These are phyloP conservation scores for Sebastes itinus DNA, from an alignment of 2,797 vertebrate genomes.

Conservation along the genomic window DNA sequence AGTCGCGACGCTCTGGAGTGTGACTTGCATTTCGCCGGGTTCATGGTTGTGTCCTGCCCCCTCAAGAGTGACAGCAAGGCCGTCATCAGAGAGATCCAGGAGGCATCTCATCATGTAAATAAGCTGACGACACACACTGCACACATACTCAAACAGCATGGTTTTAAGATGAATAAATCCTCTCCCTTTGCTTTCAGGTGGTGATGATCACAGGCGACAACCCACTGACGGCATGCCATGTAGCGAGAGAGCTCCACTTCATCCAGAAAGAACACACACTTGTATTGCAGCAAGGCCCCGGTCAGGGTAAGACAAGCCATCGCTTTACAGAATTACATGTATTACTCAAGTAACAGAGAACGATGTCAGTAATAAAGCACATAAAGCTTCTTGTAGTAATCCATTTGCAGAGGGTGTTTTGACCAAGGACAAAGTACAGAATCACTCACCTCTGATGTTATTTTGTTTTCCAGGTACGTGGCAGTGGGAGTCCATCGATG, in stretches of 20 bases:
- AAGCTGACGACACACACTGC: neutral
- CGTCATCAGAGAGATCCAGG: constrained; percentile 95
- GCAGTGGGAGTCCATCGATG: constrained; percentile 91
- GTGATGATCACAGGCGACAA: constrained; percentile 99
- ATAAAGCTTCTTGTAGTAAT: neutral
- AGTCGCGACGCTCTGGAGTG: constrained; percentile 90
- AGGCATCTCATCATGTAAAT: constrained; percentile 92
- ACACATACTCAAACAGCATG: neutral
- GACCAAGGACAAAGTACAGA: neutral
- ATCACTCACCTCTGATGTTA: neutral
- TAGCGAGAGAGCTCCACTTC: constrained; percentile 94
- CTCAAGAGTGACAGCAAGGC: constrained; percentile 94
- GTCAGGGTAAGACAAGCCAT: constrained; percentile 73
- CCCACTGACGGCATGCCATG: constrained; percentile 95
- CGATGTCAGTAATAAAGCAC: neutral
- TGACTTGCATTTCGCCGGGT: constrained; percentile 90
- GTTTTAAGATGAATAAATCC: neutral
- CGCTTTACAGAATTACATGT: neutral
- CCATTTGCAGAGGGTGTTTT: neutral
- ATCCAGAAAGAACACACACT: constrained; percentile 89
- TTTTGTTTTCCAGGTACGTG: constrained; percentile 80
- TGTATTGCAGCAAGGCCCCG: constrained; percentile 83
- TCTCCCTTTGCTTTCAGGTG: constrained; percentile 81
- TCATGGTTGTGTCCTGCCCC: constrained; percentile 96
- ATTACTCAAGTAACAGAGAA: neutral